Evolutionary conservation across 2,797 vertebrate genomes (phyloP).

Genomic region (Sebastes minor): DNA sequence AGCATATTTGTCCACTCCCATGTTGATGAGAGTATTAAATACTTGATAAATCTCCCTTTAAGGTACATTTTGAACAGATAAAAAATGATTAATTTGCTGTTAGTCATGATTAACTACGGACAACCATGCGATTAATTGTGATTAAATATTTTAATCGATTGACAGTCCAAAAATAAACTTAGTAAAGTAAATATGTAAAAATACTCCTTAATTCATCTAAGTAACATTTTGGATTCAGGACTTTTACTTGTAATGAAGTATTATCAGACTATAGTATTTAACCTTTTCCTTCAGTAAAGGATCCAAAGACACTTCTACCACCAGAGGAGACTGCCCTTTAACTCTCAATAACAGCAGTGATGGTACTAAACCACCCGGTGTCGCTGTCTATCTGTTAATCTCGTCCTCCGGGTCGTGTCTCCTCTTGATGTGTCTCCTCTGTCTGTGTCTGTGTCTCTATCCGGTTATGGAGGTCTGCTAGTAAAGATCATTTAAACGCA

Average conservation of each 20-base stretch:
- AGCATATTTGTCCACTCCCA: no score
- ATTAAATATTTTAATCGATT: no score
- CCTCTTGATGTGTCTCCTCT: not conserved
- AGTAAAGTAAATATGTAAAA: no score
- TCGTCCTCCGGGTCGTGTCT: not conserved
- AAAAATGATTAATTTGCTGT: no score
- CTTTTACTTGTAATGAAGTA: not conserved
- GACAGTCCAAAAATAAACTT: no score
- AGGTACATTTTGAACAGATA: no score
- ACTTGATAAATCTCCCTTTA: no score
- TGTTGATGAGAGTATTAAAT: no score
- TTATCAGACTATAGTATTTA: not conserved
- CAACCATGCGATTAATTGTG: no score
- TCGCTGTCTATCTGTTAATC: not conserved
- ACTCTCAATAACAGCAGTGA: not conserved
- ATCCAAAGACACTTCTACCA: no score
- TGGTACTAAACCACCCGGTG: not conserved
- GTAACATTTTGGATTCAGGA: not conserved
- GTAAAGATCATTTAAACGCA: conserved; percentile 33
- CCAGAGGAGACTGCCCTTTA: no score
- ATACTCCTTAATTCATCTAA: not conserved
- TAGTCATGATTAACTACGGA: no score
- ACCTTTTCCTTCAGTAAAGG: not conserved
- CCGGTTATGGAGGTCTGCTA: conserved; percentile 72
- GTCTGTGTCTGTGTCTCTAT: conserved; percentile 41